Conservation (phyloP, 2,113 vertebrate genomes). For the Progne subis region DNA sequence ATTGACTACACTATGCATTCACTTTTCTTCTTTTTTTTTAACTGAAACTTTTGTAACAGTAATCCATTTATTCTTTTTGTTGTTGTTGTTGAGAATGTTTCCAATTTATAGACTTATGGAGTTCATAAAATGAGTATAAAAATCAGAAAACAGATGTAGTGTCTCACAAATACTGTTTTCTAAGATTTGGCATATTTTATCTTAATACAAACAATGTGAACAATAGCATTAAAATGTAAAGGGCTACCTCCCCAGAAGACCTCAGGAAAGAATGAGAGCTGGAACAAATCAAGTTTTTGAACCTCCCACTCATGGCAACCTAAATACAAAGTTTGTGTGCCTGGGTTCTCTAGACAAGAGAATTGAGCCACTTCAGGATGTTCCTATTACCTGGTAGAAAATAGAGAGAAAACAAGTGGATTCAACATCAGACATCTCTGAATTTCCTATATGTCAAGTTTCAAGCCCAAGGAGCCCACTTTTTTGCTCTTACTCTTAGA, state of each 20-base stretch:
- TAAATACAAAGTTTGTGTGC: neutral
- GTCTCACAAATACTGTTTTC: neutral
- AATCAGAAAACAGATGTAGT: neutral
- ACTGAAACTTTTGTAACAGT: neutral
- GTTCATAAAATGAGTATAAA: neutral
- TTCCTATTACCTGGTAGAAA: neutral
- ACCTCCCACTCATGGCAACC: neutral
- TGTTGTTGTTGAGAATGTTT: neutral
- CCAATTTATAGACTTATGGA: constrained; percentile 2
- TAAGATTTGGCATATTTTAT: neutral
- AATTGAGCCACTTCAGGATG: neutral
- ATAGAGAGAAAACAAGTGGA: neutral
- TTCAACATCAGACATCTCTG: neutral
- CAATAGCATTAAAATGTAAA: neutral
- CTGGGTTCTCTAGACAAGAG: neutral
- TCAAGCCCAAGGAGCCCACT: neutral
- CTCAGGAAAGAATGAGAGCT: neutral
- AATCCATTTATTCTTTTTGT: neutral
- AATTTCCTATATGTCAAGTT: neutral
- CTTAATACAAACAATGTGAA: neutral
- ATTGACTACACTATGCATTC: neutral
- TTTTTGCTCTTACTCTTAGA: neutral
- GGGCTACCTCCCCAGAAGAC: neutral
- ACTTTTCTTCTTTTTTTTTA: neutral
- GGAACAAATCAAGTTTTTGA: neutral